Base-by-base conservation (phyloP, 2,113 vertebrate genomes). In the Rhagologus leucostigma region DNA sequence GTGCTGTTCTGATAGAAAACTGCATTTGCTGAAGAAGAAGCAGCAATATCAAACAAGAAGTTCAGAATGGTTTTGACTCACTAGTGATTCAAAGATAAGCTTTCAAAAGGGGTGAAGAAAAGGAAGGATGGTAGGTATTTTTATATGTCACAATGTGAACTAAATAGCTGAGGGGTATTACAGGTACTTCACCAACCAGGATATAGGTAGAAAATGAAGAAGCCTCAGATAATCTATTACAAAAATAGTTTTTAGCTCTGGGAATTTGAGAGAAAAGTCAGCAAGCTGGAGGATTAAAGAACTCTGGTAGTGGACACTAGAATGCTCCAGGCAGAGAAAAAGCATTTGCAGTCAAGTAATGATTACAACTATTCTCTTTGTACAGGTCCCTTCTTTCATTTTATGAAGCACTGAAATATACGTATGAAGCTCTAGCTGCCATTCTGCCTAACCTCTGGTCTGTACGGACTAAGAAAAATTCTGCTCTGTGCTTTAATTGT, bases 321-420 rank as follows among this genome's bases (percentile, higher is more conserved):
- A 93, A 70, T 55, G 81, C 77, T 91, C 7, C 53, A 87, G 94
- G 94, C 81, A 95, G 69, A 71, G 29, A 56, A 87, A 89, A 87
- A 41, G 2, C 5, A 50, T 89, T 63, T 91, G 32, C 39, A 92
- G 70, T 79, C 49, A 27, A 47, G 35, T 41, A 89, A 78, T 68
- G 57, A 79, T 64, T 93, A 53, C 52, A 64, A 20, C 20, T 68
- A 22, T 52, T 52, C 39, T 68, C 32, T 75, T 83, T 0, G 0
- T 63, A 79, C 10, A 50, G 42, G 27, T 6, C 11, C 75, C 10
- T 81, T 30, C 35, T 70, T 91, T 65, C 29, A 53, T 64, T 84
- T 87, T 50, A 71, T 22, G 29, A 73, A 65, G 24, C 22, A 42
- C 32, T 71, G 53, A 88, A 85, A 47, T 20, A 82, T 42, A 39